phyloP scores from a whole-genome alignment of 2,888 invertebrate species.

The Trisateles emortualis region DNA sequence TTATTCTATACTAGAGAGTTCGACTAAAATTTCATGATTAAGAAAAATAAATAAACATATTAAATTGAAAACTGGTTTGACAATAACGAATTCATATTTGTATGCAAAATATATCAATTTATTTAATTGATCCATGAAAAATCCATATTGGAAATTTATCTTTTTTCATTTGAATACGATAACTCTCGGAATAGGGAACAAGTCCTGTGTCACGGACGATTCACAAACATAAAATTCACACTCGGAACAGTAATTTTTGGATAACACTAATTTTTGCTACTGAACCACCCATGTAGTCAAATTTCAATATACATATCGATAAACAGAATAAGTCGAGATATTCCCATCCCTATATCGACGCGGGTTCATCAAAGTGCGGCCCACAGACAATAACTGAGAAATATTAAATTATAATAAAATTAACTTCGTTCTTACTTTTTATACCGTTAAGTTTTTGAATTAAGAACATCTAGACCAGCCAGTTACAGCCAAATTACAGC shows the following conservation, averaged over 20 bases:
- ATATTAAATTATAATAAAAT: conserved; percentile 87
- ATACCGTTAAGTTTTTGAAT: conserved; percentile 62
- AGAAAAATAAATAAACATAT: background rate
- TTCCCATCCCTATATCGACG: conserved; percentile 66
- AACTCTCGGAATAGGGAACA: too few relatives aligned
- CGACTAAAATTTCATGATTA: background rate
- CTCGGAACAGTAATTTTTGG: too few relatives aligned
- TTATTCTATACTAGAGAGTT: too few relatives aligned
- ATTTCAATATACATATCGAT: background rate
- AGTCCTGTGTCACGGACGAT: too few relatives aligned
- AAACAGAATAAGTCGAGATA: conserved; percentile 8
- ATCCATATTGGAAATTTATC: too few relatives aligned
- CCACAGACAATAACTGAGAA: conserved; percentile 83
- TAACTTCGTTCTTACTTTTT: conserved; percentile 78
- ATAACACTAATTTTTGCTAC: too few relatives aligned
- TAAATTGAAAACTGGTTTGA: background rate
- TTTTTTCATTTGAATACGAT: too few relatives aligned
- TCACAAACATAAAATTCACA: too few relatives aligned
- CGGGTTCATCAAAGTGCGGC: conserved; percentile 82
- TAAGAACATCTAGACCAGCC: conserved; percentile 35
- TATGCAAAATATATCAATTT: too few relatives aligned
- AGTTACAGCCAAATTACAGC: background rate
- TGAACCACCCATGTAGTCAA: too few relatives aligned
- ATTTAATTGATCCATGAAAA: too few relatives aligned
- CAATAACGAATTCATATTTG: background rate